phyloP scores from a whole-genome alignment of 2,888 invertebrate species.

The Syrphus vitripennis region DNA sequence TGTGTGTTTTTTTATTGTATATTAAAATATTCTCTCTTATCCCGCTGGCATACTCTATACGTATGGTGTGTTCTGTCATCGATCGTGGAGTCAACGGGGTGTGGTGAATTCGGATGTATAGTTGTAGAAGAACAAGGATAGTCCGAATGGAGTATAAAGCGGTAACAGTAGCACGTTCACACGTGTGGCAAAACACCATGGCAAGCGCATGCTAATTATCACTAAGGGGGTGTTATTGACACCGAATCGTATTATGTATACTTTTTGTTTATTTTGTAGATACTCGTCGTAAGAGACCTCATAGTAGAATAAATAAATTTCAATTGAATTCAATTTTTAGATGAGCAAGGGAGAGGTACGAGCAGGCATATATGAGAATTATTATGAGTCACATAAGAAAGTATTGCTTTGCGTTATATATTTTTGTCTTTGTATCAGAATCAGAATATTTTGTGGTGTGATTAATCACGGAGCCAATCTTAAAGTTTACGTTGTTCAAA shows the following conservation, averaged over 20 bases:
- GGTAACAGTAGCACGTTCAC: conserved; percentile 48
- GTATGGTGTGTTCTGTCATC: conserved; percentile 3
- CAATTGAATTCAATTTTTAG: conserved; percentile 55
- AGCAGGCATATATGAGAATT: conserved; percentile 4
- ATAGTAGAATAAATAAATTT: conserved; percentile 54
- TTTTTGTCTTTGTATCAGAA: background rate
- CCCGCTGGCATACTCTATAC: background rate
- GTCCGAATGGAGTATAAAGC: background rate
- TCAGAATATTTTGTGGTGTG: conserved; percentile 16
- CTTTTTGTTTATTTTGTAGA: conserved; percentile 12
- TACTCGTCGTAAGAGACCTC: conserved; percentile 16
- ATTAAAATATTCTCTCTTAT: background rate
- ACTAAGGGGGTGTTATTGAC: conserved; percentile 68
- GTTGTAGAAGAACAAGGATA: conserved; percentile 2
- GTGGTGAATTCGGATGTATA: conserved; percentile 16
- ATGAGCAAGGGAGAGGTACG: background rate
- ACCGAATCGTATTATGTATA: conserved; percentile 34
- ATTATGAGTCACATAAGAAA: conserved; percentile 48
- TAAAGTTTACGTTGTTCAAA: conserved; percentile 52
- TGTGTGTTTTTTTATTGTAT: conserved; percentile 36
- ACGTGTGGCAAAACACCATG: conserved; percentile 44
- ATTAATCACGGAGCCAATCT: conserved; percentile 40
- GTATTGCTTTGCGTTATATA: conserved; percentile 8
- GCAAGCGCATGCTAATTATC: conserved; percentile 64
- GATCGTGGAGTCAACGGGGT: conserved; percentile 27